phyloP scores from a whole-genome alignment of 2,113 vertebrate genomes.

The Oceanites oceanicus region DNA sequence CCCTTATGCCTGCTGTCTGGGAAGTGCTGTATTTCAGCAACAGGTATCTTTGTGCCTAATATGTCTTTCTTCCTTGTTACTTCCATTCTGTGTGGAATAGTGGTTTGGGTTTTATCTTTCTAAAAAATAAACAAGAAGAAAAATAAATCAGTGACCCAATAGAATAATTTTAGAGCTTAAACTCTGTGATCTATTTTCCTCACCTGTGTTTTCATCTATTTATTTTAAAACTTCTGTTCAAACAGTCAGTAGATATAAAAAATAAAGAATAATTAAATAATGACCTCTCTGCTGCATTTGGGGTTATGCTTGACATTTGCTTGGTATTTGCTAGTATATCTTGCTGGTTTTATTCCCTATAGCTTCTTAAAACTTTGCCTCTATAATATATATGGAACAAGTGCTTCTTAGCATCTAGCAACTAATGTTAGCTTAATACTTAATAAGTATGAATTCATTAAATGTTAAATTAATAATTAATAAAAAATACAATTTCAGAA shows the following conservation, averaged over 20 bases:
- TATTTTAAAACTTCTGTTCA: neutral
- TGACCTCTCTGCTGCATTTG: neutral
- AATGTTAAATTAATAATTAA: neutral
- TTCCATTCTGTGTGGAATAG: neutral
- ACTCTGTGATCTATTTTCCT: neutral
- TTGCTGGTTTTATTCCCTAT: neutral
- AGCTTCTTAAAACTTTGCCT: neutral
- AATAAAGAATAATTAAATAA: neutral
- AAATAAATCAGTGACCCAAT: neutral
- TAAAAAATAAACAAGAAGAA: neutral
- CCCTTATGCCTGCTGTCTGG: neutral
- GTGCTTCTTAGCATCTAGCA: neutral
- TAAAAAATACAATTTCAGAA: neutral
- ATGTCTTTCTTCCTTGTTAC: neutral
- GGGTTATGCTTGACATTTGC: constrained; percentile 1
- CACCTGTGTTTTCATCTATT: neutral
- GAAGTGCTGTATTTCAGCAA: neutral
- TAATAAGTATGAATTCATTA: neutral
- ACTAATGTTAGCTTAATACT: neutral
- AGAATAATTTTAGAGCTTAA: neutral
- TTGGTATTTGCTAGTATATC: neutral
- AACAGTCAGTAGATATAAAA: neutral
- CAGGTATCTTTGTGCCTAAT: neutral
- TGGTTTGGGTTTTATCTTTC: neutral
- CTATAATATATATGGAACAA: neutral